Evolutionary conservation across 2,888 invertebrate genomes (phyloP), one percentile per base, ranked within the genome.

Genomic region (Byasa hedistus): DNA sequence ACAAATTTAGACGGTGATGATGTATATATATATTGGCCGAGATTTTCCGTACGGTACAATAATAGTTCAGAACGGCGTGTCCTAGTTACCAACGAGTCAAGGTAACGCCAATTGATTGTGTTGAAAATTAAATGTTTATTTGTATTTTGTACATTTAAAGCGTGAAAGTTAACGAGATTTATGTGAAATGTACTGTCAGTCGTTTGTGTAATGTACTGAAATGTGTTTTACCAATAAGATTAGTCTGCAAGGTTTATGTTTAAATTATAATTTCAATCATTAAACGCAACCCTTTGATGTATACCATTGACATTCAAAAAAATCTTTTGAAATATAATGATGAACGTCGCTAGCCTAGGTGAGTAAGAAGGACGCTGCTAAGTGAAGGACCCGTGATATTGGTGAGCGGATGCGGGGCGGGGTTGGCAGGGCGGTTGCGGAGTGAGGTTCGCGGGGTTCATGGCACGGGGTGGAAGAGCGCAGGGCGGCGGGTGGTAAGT

Each of bases 401-500:
- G 84, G 86, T 84, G 81, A 83, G 84, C 80, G 80, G 82, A 78
- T 79, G 83, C 81, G 82, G 86, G 83, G 85, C 80, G 87, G 82
- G 84, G 84, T 79, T 80, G 81, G 71, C 73, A 76, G 76, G 79
- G 75, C 67, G 68, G 70, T 70, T 66, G 76, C 77, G 81, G 78
- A 77, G 76, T 68, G 76, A 73, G 72, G 72, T 71, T 75, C 57
- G 68, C 69, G 74, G 72, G 75, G 77, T 69, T 76, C 74, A 76
- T 76, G 72, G 69, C 74, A 69, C 74, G 73, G 73, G 70, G 60
- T 66, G 66, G 77, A 73, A 77, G 75, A 79, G 83, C 81, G 83
- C 82, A 81, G 84, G 84, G 83, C 81, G 81, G 85, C 81, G 86
- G 86, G 85, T 77, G 86, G 87, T 86, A 87, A 84, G 91, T 91